Conservation (phyloP, 2,888 invertebrate genomes). For the Lottia scabra region DNA sequence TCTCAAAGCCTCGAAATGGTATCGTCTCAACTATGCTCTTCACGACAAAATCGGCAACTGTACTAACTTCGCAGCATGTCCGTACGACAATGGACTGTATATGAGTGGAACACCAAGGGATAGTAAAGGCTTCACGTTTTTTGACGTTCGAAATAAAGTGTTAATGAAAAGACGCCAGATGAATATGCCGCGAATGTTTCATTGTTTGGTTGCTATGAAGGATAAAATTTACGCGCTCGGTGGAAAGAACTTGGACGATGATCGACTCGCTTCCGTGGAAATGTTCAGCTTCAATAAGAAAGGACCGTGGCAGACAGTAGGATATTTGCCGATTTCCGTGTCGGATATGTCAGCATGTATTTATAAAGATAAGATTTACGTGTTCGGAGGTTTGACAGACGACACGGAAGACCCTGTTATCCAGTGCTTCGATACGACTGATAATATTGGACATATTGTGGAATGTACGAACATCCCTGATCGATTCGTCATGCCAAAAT, state of each 20-base stretch:
- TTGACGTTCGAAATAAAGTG: background rate
- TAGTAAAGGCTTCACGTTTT: background rate
- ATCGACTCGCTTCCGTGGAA: background rate
- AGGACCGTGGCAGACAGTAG: background rate
- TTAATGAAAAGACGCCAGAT: background rate
- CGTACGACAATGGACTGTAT: background rate
- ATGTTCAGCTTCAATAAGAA: background rate
- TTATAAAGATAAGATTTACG: background rate
- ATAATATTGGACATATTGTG: background rate
- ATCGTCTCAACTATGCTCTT: background rate
- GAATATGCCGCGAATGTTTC: background rate
- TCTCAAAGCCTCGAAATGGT: background rate
- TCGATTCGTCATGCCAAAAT: background rate
- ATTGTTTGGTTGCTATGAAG: background rate
- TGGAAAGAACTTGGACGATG: background rate
- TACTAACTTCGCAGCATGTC: background rate
- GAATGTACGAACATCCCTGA: background rate
- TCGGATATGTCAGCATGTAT: background rate
- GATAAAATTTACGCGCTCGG: background rate
- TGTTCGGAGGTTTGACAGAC: background rate
- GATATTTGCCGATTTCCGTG: background rate
- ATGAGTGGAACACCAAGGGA: background rate
- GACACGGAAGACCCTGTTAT: background rate
- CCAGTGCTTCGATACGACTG: background rate
- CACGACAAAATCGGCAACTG: background rate